Conservation (phyloP, 2,113 vertebrate genomes). For the Thomomys bottae region DNA sequence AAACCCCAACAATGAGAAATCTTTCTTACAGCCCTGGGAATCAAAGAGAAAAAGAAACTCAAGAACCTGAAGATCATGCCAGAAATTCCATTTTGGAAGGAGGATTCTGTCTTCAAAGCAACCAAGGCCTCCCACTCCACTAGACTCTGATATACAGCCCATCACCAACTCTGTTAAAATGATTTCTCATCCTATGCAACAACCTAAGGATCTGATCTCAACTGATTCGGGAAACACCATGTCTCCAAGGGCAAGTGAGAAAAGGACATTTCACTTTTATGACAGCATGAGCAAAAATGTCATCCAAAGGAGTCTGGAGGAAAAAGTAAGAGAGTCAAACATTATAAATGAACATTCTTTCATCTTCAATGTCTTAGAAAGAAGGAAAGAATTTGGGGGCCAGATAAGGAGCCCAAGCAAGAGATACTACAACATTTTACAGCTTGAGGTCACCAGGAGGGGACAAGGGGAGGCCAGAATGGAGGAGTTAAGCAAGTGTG, state of each 20-base stretch:
- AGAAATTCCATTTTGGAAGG: slow-evolving; percentile 78
- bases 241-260: slow-evolving; percentile 29
- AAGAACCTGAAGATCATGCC: slow-evolving; percentile 63
- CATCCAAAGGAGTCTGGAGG: slow-evolving; percentile 30
- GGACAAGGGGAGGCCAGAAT: slow-evolving; percentile 30
- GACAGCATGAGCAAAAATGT: slow-evolving; percentile 59
- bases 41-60: slow-evolving; percentile 59
- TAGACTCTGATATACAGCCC: slow-evolving; percentile 64
- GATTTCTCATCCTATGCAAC: slow-evolving; percentile 57
- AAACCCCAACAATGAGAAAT: slow-evolving; percentile 55
- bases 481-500: slow-evolving; percentile 49
- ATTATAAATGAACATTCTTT: slow-evolving; percentile 74
- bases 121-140: slow-evolving; percentile 63
- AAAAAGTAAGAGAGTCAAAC: slow-evolving; percentile 44
- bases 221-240: slow-evolving; percentile 36
- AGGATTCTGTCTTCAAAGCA: slow-evolving; percentile 69
- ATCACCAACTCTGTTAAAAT: slow-evolving; percentile 37
- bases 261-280: slow-evolving; percentile 62
- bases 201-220: slow-evolving; percentile 42
- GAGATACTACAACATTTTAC: slow-evolving; percentile 73
- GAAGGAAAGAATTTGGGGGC: slow-evolving; percentile 73
- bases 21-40: slow-evolving; percentile 61
- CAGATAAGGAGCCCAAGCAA: slow-evolving; percentile 70
- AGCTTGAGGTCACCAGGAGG: slow-evolving; percentile 66
- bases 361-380: slow-evolving; percentile 54